Percentiles rank a stretch among this genome's conserved stretches.
These are phyloP conservation scores for Nymphalis io DNA, from an alignment of 1,140 invertebrate species.

Conservation along the genomic window DNA sequence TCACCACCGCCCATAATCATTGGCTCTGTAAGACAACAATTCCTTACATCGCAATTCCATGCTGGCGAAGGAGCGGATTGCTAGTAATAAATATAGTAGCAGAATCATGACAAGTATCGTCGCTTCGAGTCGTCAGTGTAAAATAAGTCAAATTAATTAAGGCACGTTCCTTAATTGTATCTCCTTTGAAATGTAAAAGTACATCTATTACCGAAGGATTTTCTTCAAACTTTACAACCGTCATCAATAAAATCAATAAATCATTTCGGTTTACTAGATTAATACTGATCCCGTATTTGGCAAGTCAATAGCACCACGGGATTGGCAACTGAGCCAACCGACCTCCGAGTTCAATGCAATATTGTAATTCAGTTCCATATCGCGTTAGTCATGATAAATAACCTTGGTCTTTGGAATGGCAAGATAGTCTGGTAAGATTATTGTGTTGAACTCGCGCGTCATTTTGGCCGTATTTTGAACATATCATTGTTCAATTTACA, in stretches of 20 bases:
- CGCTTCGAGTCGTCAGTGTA: too few species aligned
- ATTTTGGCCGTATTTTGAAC: too few species aligned
- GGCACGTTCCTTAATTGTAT: neutral
- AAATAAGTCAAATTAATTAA: too few species aligned
- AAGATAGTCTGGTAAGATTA: neutral
- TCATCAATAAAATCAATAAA: conserved; percentile 2
- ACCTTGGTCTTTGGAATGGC: neutral
- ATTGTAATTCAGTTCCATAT: neutral
- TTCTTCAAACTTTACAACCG: neutral
- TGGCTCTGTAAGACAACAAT: too few species aligned
- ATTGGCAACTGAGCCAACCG: conserved; percentile 7
- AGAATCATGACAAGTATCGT: too few species aligned
- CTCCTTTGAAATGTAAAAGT: neutral
- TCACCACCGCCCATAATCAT: too few species aligned
- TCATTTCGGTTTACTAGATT: neutral
- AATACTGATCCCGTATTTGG: conserved; percentile 4
- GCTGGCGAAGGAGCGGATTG: too few species aligned
- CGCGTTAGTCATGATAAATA: conserved; percentile 4
- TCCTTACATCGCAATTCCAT: too few species aligned
- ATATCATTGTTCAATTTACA: too few species aligned
- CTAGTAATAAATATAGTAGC: too few species aligned
- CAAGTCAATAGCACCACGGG: neutral
- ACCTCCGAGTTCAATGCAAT: neutral
- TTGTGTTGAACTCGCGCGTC: too few species aligned
- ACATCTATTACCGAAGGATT: neutral